Evolutionary conservation across 2,888 invertebrate species (phyloP), one percentile per base, ranked within the genome.

Genomic region (Tiphia femorata): DNA sequence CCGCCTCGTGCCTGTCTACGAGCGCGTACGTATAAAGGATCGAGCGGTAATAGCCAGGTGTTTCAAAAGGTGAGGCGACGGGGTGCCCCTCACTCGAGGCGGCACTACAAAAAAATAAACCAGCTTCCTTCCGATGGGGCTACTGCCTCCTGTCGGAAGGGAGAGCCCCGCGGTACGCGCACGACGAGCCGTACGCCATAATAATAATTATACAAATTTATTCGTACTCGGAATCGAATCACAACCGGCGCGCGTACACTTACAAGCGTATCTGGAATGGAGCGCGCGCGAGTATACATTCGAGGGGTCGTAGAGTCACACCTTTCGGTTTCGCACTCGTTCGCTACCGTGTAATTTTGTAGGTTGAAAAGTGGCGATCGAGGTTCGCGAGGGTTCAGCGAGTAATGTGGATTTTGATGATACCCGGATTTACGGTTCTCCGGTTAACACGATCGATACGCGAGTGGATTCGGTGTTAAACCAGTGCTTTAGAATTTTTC

Each of bases 21-120:
- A 23, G 14, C 14, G 23, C 10, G 27, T 51, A 64, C 40, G 43
- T 51, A 68, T 70, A 73, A 73, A 75, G 77, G 72, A 79, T 76
- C 73, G 66, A 72, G 76, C 70, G 77, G 78, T 79, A 80, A 79
- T 76, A 76, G 80, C 83, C 83, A 83, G 83, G 83, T 82, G 83
- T 81, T 80, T 80, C 73, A 80, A 81, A 33, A 81, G 81, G 81
- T 82, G 81, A 80, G 73, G 64, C 71, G 61, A 66, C 62, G 62
- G 70, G 67, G 70, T 64, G 64, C 73, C 70, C 70, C 68, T 70
- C 69, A 62, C 62, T 73, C 65, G 74, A 73, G 71, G 74, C 72
- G 73, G 63, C 67, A 61, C 64, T 71, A 77, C 69, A 75, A 75
- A 71, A 76, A 77, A 75, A 73, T 72, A 77, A 78, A 76, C 70